Conservation (phyloP, 1,140 invertebrate genomes). For the Drosophila oshimai region DNA sequence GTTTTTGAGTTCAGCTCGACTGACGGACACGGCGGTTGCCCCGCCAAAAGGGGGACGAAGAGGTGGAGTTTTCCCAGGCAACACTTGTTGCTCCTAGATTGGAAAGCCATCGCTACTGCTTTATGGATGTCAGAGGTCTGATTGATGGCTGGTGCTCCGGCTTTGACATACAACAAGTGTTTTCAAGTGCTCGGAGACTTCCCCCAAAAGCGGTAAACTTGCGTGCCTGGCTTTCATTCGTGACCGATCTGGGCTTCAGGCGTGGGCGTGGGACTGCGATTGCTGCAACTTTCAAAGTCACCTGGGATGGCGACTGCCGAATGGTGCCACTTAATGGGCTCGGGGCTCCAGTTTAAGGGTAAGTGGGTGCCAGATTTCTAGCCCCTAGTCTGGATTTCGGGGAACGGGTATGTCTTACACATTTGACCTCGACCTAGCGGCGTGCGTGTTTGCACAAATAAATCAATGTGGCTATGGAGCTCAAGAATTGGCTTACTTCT, state of each 20-base stretch:
- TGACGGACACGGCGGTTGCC: conserved; percentile 34
- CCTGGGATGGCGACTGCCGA: conserved; percentile 33
- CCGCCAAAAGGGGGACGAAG: background rate
- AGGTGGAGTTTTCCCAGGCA: conserved; percentile 16
- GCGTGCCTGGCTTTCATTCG: conserved; percentile 65
- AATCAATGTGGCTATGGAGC: conserved; percentile 36
- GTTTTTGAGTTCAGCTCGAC: conserved; percentile 67
- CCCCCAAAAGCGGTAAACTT: conserved; percentile 25
- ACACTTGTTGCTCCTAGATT: conserved; percentile 57
- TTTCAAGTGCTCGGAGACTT: conserved; percentile 54
- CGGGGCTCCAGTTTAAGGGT: conserved; percentile 2
- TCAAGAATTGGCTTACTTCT: conserved; percentile 25
- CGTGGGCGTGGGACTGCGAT: conserved; percentile 24
- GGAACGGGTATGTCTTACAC: conserved; percentile 28
- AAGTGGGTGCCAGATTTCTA: conserved; percentile 57
- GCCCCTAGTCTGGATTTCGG: conserved; percentile 2
- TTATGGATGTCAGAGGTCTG: conserved; percentile 48
- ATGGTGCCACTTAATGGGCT: conserved; percentile 56
- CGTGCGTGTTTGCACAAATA: conserved; percentile 61
- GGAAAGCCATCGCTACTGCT: conserved; percentile 41
- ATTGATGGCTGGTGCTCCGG: conserved; percentile 50
- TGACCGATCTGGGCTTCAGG: conserved; percentile 9
- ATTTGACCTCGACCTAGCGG: conserved; percentile 66
- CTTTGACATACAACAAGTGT: conserved; percentile 73
- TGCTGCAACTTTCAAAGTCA: conserved; percentile 67